Evolutionary conservation across 2,888 invertebrate genomes (phyloP), one percentile per base, ranked within the genome.

Genomic region (Geotrupes spiniger): DNA sequence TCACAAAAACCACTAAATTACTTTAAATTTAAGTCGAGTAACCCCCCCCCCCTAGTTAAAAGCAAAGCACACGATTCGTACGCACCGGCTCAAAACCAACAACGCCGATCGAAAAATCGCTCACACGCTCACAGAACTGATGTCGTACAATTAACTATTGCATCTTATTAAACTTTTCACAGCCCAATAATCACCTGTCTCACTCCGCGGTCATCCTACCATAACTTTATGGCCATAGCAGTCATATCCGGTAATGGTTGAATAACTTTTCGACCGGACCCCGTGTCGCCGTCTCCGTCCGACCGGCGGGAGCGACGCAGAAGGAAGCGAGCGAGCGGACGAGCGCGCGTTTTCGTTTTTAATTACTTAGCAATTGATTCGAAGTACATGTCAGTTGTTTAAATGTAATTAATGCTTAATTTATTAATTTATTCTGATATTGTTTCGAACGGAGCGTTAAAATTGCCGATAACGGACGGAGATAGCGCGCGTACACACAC

Each of bases 361-460:
- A 70, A 70, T 69, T 68, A 63, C 68, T 60, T 62, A 62, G 62
- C 70, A 70, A 71, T 71, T 69, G 71, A 71, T 71, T 69, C 71
- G 63, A 64, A 65, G 70, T 69, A 68, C 68, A 68, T 71, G 70
- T 70, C 71, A 71, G 71, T 71, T 69, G 71, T 69, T 69, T 63
- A 64, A 49, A 47, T 57, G 69, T 71, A 72, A 72, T 73, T 72
- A 73, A 73, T 72, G 71, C 63, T 64, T 73, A 73, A 73, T 73
- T 73, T 73, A 73, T 73, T 73, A 71, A 73, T 72, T 71, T 72
- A 73, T 73, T 71, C 73, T 63, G 69, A 71, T 72, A 72, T 71
- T 71, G 71, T 71, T 53, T 70, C 70, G 70, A 70, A 63, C 70
- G 63, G 64, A 69, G 68, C 69, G 71, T 70, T 69, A 69, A 70